A percentile compares a stretch with the other conserved stretches of the same genome.
Evolutionary conservation across 92 coral and sea anemone genomes (phyloP).

Genomic region (Diadumene lineata): DNA sequence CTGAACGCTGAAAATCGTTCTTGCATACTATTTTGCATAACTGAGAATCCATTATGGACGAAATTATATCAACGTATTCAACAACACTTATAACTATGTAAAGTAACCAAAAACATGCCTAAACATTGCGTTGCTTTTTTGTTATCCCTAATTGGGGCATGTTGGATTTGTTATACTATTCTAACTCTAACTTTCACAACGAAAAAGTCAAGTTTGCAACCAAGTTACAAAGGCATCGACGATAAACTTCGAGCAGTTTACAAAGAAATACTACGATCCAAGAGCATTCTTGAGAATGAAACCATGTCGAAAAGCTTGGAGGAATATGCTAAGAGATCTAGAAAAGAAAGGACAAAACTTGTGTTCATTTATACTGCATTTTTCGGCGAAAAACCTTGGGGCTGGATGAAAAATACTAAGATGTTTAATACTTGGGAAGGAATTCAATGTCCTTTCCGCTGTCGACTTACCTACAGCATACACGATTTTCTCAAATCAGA

Average conservation of each 20-base stretch:
- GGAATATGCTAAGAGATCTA: slow-evolving; percentile 25
- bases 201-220: too few species aligned
- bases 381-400: slow-evolving; percentile 39
- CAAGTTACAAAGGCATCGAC: slow-evolving; percentile 19
- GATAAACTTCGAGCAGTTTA: slow-evolving; percentile 24
- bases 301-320: neutral
- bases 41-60: neutral
- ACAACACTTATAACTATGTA: neutral
- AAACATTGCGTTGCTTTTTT: neutral
- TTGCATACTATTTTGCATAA: slow-evolving; percentile 3
- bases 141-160: neutral
- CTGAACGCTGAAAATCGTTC: neutral
- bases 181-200: neutral
- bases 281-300: slow-evolving; percentile 6
- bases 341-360: slow-evolving; percentile 27
- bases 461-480: slow-evolving; percentile 34
- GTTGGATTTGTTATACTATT: slow-evolving; percentile 28
- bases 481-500: slow-evolving; percentile 28
- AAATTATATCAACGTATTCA: neutral
- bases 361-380: slow-evolving; percentile 19
- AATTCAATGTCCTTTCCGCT: slow-evolving; percentile 40
- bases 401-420: slow-evolving; percentile 26
- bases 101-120: neutral
- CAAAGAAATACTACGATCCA: slow-evolving; percentile 24
- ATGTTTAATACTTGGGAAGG: slow-evolving; percentile 44